Conservation (phyloP, 2,888 invertebrate species). For the Sarcophaga subvicina region DNA sequence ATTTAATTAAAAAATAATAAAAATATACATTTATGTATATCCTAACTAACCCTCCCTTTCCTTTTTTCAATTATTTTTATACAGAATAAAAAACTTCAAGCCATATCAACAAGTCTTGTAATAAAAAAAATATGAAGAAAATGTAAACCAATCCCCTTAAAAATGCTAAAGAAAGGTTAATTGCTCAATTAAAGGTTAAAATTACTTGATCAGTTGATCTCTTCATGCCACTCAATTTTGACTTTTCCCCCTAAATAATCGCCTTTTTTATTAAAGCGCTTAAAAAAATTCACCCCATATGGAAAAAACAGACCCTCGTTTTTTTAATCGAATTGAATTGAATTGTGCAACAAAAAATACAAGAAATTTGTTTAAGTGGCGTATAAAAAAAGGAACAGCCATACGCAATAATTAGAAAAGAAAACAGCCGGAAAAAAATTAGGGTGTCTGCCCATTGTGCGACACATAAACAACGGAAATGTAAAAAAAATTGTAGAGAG, state of each 20-base stretch:
- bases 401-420: not conserved
- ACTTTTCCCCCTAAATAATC: conserved; percentile 37
- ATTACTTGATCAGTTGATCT: conserved; percentile 58
- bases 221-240: conserved; percentile 47
- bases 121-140: not conserved
- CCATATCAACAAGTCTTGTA: conserved; percentile 26
- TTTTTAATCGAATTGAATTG: conserved; percentile 32
- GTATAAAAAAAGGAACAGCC: conserved; percentile 48
- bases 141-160: conserved; percentile 16
- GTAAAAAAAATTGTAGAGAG: not conserved
- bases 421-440: conserved; percentile 43
- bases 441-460: conserved; percentile 61
- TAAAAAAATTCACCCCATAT: conserved; percentile 64
- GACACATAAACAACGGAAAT: conserved; percentile 5
- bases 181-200: conserved; percentile 58
- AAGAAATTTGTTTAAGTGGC: conserved; percentile 63
- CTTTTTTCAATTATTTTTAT: not conserved
- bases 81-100: not conserved
- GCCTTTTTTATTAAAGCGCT: conserved; percentile 61
- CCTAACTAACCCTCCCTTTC: not conserved
- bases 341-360: conserved; percentile 40
- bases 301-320: conserved; percentile 42
- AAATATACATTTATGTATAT: not conserved
- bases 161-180: conserved; percentile 53
- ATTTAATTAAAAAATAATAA: too few relatives aligned